Conservation (phyloP, 2,888 invertebrate species). For the Microctonus aethiopoides region DNA sequence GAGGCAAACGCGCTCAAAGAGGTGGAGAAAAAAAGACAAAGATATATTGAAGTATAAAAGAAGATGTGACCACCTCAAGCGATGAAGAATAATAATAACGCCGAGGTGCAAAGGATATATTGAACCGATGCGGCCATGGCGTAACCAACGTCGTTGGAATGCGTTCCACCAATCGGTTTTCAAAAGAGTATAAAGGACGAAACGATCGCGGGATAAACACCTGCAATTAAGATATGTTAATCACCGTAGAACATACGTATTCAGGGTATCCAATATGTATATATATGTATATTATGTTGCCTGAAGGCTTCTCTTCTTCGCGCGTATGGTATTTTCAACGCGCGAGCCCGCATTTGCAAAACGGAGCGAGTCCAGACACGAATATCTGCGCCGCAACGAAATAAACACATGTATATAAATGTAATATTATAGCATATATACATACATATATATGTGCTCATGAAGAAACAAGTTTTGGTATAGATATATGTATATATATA, state of each 20-base stretch:
- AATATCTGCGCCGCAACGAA: conserved; percentile 10
- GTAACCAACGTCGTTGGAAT: conserved; percentile 41
- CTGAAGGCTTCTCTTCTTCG: conserved; percentile 8
- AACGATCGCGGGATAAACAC: conserved; percentile 51
- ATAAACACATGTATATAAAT: not conserved
- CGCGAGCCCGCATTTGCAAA: conserved; percentile 25
- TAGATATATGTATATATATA: not conserved
- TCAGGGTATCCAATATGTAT: conserved; percentile 27
- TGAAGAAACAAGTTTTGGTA: not conserved
- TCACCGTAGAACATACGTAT: conserved; percentile 51
- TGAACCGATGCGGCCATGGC: conserved; percentile 33
- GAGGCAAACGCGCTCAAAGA: conserved; percentile 12
- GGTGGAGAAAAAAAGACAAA: conserved; percentile 17
- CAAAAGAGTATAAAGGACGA: conserved; percentile 46
- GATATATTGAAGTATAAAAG: conserved; percentile 44
- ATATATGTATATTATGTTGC: conserved; percentile 14
- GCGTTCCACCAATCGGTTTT: conserved; percentile 49
- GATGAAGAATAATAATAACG: conserved; percentile 46
- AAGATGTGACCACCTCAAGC: not conserved
- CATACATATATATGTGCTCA: not conserved
- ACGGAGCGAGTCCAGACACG: conserved; percentile 20
- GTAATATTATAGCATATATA: not conserved
- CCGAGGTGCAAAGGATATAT: conserved; percentile 38
- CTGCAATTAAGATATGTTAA: conserved; percentile 62
- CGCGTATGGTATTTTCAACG: conserved; percentile 10